Conservation (phyloP, 2,113 vertebrate genomes). For the Alectura lathami region DNA sequence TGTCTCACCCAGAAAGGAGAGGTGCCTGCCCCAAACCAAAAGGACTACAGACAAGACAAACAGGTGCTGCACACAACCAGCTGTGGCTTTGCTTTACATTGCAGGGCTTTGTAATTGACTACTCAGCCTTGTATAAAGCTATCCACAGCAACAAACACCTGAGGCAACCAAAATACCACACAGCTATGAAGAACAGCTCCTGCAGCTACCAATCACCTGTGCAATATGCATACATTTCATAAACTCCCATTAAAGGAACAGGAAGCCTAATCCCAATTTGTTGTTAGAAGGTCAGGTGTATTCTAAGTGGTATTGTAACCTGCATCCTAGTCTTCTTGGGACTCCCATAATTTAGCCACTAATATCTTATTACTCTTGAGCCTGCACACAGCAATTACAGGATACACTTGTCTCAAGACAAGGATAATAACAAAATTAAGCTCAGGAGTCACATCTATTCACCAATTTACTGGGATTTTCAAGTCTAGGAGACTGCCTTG, state of each 20-base stretch:
- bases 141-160: not conserved
- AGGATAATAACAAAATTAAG: not conserved
- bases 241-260: not conserved
- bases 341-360: not conserved
- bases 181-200: not conserved
- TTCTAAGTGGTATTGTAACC: not conserved
- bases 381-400: not conserved
- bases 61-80: not conserved
- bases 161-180: not conserved
- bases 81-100: not conserved
- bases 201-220: not conserved
- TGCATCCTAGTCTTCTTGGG: not conserved
- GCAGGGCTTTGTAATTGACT: not conserved
- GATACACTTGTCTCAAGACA: not conserved
- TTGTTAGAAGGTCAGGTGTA: not conserved
- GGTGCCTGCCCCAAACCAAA: not conserved
- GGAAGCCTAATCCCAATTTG: not conserved
- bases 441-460: not conserved
- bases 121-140: not conserved
- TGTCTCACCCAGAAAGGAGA: not conserved
- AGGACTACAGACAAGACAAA: not conserved
- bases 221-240: not conserved
- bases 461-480: not conserved
- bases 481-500: not conserved
- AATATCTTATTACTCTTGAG: not conserved